Percentiles rank a stretch among this genome's conserved stretches.
Evolutionary conservation across 2,797 vertebrate species (phyloP).

Genomic region (Todus mexicanus): DNA sequence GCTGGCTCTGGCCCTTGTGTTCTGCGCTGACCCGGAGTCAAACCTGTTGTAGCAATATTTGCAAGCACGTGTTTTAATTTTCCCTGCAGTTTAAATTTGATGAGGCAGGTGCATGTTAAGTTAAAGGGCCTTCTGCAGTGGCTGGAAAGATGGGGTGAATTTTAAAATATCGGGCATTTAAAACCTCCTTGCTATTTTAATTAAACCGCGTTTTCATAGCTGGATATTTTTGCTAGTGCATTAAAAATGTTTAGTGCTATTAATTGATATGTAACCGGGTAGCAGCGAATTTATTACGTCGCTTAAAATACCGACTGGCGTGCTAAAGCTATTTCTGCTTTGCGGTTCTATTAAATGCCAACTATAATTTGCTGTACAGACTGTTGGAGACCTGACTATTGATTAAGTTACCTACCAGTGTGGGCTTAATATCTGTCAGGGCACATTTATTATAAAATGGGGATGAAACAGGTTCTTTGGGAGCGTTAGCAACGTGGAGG

Average conservation of each 20-base stretch:
- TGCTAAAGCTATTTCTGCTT: constrained; percentile 60
- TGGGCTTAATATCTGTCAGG: not conserved
- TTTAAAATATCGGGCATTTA: constrained; percentile 32
- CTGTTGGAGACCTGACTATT: constrained; percentile 11
- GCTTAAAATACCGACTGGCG: constrained; percentile 64
- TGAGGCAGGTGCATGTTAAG: not conserved
- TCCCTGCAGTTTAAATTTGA: not conserved
- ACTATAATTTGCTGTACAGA: constrained; percentile 49
- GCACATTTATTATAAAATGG: not conserved
- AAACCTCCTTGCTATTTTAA: constrained; percentile 56
- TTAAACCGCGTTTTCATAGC: constrained; percentile 61
- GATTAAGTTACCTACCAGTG: constrained; percentile 18
- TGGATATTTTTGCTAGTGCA: constrained; percentile 56
- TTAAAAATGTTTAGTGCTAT: constrained; percentile 68
- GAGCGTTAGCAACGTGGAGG: not conserved
- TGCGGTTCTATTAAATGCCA: constrained; percentile 66
- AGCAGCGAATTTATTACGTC: constrained; percentile 61
- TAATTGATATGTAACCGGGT: constrained; percentile 70
- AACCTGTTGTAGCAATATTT: not conserved
- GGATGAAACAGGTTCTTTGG: not conserved
- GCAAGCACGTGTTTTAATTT: not conserved
- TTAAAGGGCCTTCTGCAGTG: constrained; percentile 5
- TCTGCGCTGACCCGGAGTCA: not conserved
- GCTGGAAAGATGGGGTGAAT: not conserved
- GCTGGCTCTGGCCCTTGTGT: not conserved